Evolutionary conservation across 2,113 vertebrate species (phyloP).

Genomic region (Corydoras sp.): DNA sequence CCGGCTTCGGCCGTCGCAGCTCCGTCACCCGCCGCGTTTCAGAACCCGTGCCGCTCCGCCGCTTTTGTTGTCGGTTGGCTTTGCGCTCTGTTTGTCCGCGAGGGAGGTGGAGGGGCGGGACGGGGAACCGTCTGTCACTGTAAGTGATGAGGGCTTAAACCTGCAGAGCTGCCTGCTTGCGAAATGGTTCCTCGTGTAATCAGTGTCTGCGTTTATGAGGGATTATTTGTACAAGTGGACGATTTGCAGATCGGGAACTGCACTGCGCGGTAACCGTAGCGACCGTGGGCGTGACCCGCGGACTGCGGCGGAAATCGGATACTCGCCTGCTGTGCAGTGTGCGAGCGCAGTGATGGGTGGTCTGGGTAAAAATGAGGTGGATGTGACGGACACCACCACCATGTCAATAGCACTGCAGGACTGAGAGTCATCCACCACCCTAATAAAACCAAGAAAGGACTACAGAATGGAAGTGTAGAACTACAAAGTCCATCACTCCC

Average conservation of each 20-base stretch:
- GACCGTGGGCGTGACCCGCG: too few species aligned
- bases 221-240: background rate
- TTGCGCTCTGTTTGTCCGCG: conserved; percentile 2
- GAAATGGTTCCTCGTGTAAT: background rate
- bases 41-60: conserved; percentile 16
- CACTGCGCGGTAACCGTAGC: too few species aligned
- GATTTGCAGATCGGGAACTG: background rate
- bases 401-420: too few species aligned
- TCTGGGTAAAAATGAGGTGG: too few species aligned
- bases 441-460: too few species aligned
- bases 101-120: background rate
- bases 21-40: conserved; percentile 27
- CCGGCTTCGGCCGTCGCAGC: conserved; percentile 5
- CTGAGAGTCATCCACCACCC: too few species aligned
- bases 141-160: conserved; percentile 8
- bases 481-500: too few species aligned
- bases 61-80: conserved; percentile 19
- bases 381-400: too few species aligned
- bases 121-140: conserved; percentile 8
- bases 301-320: too few species aligned
- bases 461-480: too few species aligned
- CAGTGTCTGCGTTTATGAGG: background rate
- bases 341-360: too few species aligned
- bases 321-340: too few species aligned
- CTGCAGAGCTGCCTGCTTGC: background rate